phyloP scores from a whole-genome alignment of 2,113 vertebrate species.

The Rousettus leschenaultii region DNA sequence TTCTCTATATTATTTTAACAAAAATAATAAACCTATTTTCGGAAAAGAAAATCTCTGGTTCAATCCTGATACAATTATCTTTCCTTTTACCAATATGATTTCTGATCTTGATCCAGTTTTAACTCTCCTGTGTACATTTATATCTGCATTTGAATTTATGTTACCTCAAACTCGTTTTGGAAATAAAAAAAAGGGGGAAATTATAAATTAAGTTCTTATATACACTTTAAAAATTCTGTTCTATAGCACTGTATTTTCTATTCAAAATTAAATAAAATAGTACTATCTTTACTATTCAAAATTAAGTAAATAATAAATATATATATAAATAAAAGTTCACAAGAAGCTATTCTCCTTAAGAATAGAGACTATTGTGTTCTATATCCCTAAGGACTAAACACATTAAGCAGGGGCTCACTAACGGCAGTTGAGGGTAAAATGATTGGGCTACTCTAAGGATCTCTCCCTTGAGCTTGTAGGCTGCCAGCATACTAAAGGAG shows the following conservation, averaged over 20 bases:
- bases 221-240: slow-evolving; percentile 1
- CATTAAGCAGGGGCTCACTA: not conserved
- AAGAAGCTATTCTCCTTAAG: slow-evolving; percentile 22
- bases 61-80: slow-evolving; percentile 61
- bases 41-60: slow-evolving; percentile 59
- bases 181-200: slow-evolving; percentile 34
- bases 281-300: slow-evolving; percentile 8
- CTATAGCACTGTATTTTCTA: not conserved
- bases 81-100: slow-evolving; percentile 53
- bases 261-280: slow-evolving; percentile 41
- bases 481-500: not conserved
- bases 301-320: slow-evolving; percentile 31
- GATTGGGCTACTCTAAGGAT: not conserved
- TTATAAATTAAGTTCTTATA: slow-evolving; percentile 19
- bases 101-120: slow-evolving; percentile 57
- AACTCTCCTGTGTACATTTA: slow-evolving; percentile 30
- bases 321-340: not conserved
- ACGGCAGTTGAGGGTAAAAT: not conserved
- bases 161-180: slow-evolving; percentile 36
- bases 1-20: slow-evolving; percentile 45
- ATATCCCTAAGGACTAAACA: not conserved
- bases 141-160: slow-evolving; percentile 58
- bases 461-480: not conserved
- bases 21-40: slow-evolving; percentile 64
- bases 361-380: not conserved